Conservation (phyloP, 30 jellyfish, hydroid and myxozoan species). For the Aurelia sp. region DNA sequence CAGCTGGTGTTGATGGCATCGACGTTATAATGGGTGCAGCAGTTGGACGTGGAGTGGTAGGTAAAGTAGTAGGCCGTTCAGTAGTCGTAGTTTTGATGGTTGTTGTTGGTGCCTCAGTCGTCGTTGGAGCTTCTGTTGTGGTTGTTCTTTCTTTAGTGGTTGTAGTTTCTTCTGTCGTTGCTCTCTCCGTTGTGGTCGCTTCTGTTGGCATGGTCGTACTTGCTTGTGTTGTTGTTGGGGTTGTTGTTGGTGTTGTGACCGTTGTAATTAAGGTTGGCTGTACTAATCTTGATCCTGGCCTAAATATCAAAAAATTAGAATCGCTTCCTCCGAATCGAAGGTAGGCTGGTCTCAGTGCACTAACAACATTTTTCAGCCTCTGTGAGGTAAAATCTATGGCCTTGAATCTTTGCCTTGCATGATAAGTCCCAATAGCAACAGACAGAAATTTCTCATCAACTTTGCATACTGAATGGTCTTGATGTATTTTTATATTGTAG, state of each 20-base stretch:
- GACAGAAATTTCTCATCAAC: constrained; percentile 77
- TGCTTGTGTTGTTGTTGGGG: constrained; percentile 1
- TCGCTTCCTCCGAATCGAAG: constrained; percentile 89
- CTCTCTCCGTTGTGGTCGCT: constrained; percentile 8
- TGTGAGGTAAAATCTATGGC: constrained; percentile 66
- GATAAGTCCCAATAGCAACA: constrained; percentile 70
- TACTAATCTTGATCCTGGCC: constrained; percentile 49
- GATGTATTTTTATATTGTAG: constrained; percentile 15
- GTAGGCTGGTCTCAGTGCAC: constrained; percentile 85
- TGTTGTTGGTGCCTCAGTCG: constrained; percentile 15
- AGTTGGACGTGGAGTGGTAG: constrained; percentile 49
- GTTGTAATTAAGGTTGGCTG: constrained; percentile 66
- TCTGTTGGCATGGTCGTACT: neutral
- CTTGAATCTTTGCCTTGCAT: constrained; percentile 61
- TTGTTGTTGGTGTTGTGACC: constrained; percentile 29
- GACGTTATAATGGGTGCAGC: constrained; percentile 29
- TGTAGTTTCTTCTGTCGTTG: constrained; percentile 16
- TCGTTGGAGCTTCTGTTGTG: constrained; percentile 17
- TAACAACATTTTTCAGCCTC: constrained; percentile 63
- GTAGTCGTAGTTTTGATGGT: constrained; percentile 11
- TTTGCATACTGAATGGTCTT: constrained; percentile 46
- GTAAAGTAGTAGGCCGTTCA: constrained; percentile 13
- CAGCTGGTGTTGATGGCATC: constrained; percentile 1
- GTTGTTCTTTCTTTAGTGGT: constrained; percentile 21
- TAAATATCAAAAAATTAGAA: constrained; percentile 67